Percentiles rank a stretch among this genome's conserved stretches.
Conservation (phyloP, 2,797 vertebrate genomes). For the Chromis chromis region DNA sequence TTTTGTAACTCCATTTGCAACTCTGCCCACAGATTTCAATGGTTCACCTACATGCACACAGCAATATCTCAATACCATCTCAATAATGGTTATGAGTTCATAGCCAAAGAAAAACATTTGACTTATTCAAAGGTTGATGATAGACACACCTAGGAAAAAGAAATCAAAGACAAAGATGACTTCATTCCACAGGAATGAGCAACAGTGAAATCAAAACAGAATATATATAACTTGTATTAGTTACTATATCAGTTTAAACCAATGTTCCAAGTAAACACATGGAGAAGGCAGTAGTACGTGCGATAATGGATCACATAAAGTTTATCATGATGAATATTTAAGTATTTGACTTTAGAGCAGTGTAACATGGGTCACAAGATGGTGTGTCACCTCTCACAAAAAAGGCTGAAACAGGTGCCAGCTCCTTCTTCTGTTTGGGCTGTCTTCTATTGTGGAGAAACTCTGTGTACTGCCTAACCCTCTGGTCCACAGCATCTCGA, state of each 20-base stretch:
- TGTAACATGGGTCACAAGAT: neutral
- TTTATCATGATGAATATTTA: constrained; percentile 1
- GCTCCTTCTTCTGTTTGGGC: constrained; percentile 82
- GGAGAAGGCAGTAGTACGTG: neutral
- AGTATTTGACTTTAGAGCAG: neutral
- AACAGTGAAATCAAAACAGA: constrained; percentile 46
- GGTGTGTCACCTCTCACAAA: constrained; percentile 86
- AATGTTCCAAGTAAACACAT: neutral
- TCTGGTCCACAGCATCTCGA: constrained; percentile 88
- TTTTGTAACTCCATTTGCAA: constrained; percentile 60
- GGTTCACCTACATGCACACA: constrained; percentile 13
- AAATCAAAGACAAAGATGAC: constrained; percentile 46
- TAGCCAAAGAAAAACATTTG: constrained; percentile 57
- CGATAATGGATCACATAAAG: constrained; percentile 8
- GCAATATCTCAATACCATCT: constrained; percentile 5
- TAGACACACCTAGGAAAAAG: constrained; percentile 58
- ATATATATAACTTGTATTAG: constrained; percentile 17
- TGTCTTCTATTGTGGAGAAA: constrained; percentile 78
- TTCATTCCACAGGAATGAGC: constrained; percentile 44
- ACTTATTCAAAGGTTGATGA: constrained; percentile 49
- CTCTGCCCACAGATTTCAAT: constrained; percentile 13
- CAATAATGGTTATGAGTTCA: constrained; percentile 48
- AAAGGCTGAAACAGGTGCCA: constrained; percentile 82
- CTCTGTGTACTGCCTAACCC: constrained; percentile 88
- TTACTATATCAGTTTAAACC: constrained; percentile 27